Base-by-base conservation (phyloP, 53 echinoderm and acorn worm genomes). In the Paracentrotus lividus region DNA sequence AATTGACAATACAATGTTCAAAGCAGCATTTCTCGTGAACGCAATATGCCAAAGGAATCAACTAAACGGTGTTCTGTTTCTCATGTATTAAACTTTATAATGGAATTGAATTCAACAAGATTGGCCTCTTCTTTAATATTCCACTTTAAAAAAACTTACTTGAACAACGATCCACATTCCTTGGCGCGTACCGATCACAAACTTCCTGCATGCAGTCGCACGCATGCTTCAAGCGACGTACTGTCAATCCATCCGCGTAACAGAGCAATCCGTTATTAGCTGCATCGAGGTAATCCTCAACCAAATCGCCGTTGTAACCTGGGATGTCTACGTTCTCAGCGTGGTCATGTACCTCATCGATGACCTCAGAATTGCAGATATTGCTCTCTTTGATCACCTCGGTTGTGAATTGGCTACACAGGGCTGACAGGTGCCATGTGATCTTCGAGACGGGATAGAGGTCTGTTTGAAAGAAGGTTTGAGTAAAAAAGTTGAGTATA, bases 341-440 rank as follows among this genome's bases (percentile, higher is more conserved):
- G 68, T 90, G 90, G 53, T 90, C 90, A 32, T 90, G 90, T 14
- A 90, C 72, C 90, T 90, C 90, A 42, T 90, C 90, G 49, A 90
- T 90, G 68, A 69, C 90, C 49, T 90, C 90, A 5, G 55, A 36
- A 49, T 67, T 69, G 53, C 90, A 90, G 6, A 45, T 24, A 20
- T 72, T 72, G 49, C 33, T 69, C 29, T 90, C 72, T 16, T 72
- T 34, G 8, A 72, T 33, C 10, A 90, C 72, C 33, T 90, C 90
- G 31, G 8, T 49, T 6, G n/a, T 13, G 24, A 68, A 90, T 49
- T 67, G 31, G 27, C 68, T 20, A 64, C 90, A 90, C 6, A 90
- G 32, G 10, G 64, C 61, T 12, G 88, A 42, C 7, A 88, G 64
- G 26, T 88, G 88, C 88, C 88, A 88, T 5, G 88, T 88, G 0